phyloP scores from a whole-genome alignment of 2,888 invertebrate genomes.

The Conchocele bisecta region DNA sequence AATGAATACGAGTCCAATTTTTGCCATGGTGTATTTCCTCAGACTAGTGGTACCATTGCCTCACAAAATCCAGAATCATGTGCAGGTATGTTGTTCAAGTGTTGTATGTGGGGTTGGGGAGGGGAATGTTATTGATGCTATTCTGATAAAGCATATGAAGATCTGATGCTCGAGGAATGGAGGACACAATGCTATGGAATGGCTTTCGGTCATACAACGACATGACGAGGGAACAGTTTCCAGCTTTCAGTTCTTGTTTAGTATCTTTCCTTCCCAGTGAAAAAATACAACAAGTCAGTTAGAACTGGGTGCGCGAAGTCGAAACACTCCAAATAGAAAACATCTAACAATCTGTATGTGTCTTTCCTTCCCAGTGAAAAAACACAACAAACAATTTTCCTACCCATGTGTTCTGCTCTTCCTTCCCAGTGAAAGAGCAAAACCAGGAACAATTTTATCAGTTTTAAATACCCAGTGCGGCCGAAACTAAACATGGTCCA shows the following conservation, averaged over 20 bases:
- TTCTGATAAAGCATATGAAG: too few species aligned
- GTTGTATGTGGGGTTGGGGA: too few species aligned
- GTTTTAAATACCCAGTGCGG: constrained; percentile 41
- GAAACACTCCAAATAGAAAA: constrained; percentile 32
- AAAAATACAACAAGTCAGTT: constrained; percentile 61
- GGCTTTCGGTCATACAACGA: too few species aligned
- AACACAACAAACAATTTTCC: constrained; percentile 31
- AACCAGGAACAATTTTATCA: constrained; percentile 39
- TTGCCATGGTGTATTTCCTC: too few species aligned
- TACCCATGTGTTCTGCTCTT: too few species aligned
- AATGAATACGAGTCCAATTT: too few species aligned
- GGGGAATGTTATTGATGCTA: too few species aligned
- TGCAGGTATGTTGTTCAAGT: too few species aligned
- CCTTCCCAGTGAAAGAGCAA: constrained; percentile 59
- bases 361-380: constrained; percentile 59
- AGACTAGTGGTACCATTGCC: too few species aligned
- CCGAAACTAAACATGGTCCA: constrained; percentile 42
- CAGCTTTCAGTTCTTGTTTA: constrained; percentile 47
- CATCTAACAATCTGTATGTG: constrained; percentile 20
- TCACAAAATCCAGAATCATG: too few species aligned
- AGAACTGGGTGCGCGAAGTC: constrained; percentile 55
- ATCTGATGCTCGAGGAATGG: constrained; percentile 49
- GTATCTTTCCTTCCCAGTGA: constrained; percentile 63
- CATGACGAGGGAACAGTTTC: too few species aligned
- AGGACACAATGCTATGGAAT: constrained; percentile 61